Conservation (phyloP, 2,113 vertebrate genomes). For the Cariama cristata region DNA sequence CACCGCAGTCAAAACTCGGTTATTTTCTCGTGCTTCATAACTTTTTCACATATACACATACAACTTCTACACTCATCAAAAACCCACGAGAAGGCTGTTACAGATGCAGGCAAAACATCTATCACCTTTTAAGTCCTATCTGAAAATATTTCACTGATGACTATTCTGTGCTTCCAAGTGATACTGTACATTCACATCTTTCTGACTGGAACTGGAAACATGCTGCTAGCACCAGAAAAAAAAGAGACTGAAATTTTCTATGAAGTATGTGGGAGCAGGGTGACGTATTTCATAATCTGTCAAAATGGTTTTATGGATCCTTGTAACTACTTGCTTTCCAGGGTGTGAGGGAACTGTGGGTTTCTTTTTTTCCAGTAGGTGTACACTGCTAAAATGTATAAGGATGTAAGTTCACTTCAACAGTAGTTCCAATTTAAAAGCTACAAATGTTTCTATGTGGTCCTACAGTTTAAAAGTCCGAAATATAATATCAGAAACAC, state of each 20-base stretch:
- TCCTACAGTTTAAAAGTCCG: neutral
- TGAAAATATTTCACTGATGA: neutral
- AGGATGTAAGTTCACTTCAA: neutral
- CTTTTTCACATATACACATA: neutral
- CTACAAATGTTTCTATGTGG: neutral
- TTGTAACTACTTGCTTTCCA: neutral
- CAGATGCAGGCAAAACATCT: neutral
- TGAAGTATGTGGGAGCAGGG: neutral
- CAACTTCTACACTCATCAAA: neutral
- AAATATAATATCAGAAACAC: neutral
- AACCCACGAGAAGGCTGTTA: neutral
- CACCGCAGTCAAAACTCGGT: neutral
- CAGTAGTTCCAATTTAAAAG: neutral
- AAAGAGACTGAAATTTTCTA: neutral
- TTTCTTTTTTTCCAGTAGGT: neutral
- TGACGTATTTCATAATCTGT: neutral
- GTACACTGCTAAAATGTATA: neutral
- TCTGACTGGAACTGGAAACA: neutral
- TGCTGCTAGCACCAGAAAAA: neutral
- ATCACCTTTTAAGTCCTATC: neutral
- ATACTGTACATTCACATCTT: neutral
- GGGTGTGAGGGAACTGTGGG: neutral
- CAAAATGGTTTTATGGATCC: neutral
- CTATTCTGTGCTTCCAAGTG: neutral
- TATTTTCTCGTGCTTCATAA: neutral